Evolutionary conservation across 2,113 vertebrate genomes (phyloP).

Genomic region (Suncus etruscus): DNA sequence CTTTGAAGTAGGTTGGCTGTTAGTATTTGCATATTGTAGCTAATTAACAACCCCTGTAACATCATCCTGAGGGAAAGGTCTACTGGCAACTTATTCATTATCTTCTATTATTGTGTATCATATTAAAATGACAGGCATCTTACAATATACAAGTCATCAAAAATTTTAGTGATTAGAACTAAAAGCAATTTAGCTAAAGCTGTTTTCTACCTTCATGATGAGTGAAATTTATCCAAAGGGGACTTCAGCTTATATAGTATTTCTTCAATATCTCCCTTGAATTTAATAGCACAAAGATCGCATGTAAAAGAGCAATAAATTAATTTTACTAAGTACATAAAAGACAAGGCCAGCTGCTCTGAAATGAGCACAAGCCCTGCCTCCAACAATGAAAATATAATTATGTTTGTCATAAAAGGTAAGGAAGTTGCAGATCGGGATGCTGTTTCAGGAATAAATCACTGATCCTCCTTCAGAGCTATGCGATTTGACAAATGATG

Average conservation of each 20-base stretch:
- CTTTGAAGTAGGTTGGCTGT: slow-evolving; percentile 64
- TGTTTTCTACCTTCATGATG: slow-evolving; percentile 46
- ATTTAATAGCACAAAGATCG: slow-evolving; percentile 67
- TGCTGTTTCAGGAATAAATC: slow-evolving; percentile 31
- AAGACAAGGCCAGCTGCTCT: slow-evolving; percentile 76
- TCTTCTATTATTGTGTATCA: slow-evolving; percentile 86
- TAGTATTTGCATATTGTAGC: slow-evolving; percentile 91
- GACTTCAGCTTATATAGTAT: background rate
- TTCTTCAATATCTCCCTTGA: slow-evolving; percentile 57
- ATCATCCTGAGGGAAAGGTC: slow-evolving; percentile 85
- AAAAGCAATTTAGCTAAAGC: slow-evolving; percentile 75
- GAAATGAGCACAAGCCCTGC: slow-evolving; percentile 38
- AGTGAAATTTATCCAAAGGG: slow-evolving; percentile 63
- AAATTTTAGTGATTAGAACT: slow-evolving; percentile 81
- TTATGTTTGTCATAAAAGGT: slow-evolving; percentile 62
- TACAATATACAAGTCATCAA: slow-evolving; percentile 81
- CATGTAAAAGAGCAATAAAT: slow-evolving; percentile 70
- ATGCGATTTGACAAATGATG: slow-evolving; percentile 63
- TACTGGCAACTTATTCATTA: slow-evolving; percentile 87
- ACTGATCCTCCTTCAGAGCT: background rate
- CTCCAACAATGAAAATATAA: slow-evolving; percentile 70
- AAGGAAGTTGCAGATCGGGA: slow-evolving; percentile 47
- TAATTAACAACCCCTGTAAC: slow-evolving; percentile 93
- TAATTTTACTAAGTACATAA: slow-evolving; percentile 78
- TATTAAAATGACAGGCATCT: slow-evolving; percentile 91